Conservation (phyloP, 2,113 vertebrate species). For the Trachemys scripta region DNA sequence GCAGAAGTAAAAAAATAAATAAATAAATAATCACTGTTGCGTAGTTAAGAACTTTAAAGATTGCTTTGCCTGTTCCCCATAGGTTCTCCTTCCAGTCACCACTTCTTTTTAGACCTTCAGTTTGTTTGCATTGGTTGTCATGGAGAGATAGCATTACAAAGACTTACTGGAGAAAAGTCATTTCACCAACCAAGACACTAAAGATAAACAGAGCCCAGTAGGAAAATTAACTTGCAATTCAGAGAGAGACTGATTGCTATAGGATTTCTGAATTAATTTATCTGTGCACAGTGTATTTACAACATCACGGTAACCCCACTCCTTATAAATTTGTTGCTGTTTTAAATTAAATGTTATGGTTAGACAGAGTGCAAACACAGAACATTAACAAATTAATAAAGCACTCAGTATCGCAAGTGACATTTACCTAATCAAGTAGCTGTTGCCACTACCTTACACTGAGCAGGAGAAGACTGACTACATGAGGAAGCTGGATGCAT, state of each 20-base stretch:
- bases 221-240: not conserved
- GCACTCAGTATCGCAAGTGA: rapidly evolving
- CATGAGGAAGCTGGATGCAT: rapidly evolving
- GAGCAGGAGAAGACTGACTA: rapidly evolving
- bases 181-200: not conserved
- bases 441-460: not conserved
- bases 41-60: slow-evolving; percentile 52
- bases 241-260: not conserved
- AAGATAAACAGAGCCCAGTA: not conserved
- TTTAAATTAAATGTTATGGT: not conserved
- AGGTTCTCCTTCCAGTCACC: slow-evolving; percentile 46
- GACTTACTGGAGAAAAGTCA: not conserved
- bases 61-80: slow-evolving; percentile 46
- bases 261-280: not conserved
- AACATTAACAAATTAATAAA: not conserved
- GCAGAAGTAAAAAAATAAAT: not conserved
- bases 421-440: rapidly evolving
- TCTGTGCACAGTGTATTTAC: rapidly evolving
- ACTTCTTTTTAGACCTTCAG: not conserved
- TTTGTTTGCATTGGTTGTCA: slow-evolving; percentile 70
- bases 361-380: rapidly evolving
- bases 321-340: not conserved
- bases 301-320: rapidly evolving
- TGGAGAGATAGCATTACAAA: slow-evolving; percentile 21
- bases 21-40: slow-evolving; percentile 37